Evolutionary conservation across 1,140 invertebrate species (phyloP).

Genomic region (Spodoptera litura): DNA sequence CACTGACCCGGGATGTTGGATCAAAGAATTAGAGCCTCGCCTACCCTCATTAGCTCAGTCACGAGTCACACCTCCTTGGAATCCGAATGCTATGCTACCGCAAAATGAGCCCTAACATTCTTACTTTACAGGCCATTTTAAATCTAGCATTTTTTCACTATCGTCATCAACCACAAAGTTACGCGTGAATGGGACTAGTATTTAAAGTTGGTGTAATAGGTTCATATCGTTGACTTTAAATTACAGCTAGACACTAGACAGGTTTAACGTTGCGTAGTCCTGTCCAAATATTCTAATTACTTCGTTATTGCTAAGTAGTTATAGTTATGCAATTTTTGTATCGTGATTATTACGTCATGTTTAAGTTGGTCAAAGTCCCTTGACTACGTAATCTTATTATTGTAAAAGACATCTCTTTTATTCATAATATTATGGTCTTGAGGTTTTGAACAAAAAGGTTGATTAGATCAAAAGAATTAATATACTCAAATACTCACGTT

Average conservation of each 20-base stretch:
- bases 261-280: background rate
- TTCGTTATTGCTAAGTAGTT: background rate
- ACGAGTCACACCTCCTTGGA: conserved; percentile 53
- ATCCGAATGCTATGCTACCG: background rate
- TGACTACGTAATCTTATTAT: no score
- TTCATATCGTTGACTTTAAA: conserved; percentile 1
- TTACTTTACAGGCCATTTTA: background rate
- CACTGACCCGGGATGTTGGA: conserved; percentile 65
- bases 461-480: no score
- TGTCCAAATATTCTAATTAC: background rate
- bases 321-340: no score
- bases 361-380: no score
- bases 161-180: conserved; percentile 22
- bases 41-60: conserved; percentile 62
- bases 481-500: no score
- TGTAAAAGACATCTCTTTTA: no score
- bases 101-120: conserved; percentile 29
- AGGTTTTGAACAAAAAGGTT: no score
- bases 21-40: conserved; percentile 61
- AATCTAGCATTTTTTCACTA: background rate
- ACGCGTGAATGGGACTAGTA: conserved; percentile 33
- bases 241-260: background rate
- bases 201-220: conserved; percentile 22
- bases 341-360: no score
- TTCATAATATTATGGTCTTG: no score